Percentiles rank a stretch among this genome's conserved stretches.
Conservation (phyloP, 2,113 vertebrate species). For the Eleginops maclovinus region DNA sequence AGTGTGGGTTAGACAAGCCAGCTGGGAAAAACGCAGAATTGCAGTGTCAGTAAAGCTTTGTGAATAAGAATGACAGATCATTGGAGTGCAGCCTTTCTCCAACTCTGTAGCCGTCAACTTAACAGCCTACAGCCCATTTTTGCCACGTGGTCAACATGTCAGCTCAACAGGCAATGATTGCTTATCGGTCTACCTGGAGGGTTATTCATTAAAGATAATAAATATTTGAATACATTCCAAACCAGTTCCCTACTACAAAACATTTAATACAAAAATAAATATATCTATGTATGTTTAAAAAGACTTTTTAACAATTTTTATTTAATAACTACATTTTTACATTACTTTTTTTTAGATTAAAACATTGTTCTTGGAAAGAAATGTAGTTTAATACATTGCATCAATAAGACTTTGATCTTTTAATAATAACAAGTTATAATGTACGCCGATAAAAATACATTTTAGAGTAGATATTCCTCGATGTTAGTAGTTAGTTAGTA, state of each 20-base stretch:
- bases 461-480: no score
- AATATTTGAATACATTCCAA: not conserved
- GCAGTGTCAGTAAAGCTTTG: conserved; percentile 38
- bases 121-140: conserved; percentile 12
- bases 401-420: not conserved
- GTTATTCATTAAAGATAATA: not conserved
- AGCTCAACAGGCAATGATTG: conserved; percentile 22
- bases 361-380: not conserved
- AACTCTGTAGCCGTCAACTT: conserved; percentile 28
- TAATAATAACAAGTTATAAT: not conserved
- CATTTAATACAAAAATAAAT: no score
- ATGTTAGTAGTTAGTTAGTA: not conserved
- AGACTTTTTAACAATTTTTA: no score
- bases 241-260: not conserved
- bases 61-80: conserved; percentile 51
- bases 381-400: not conserved
- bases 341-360: not conserved
- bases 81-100: conserved; percentile 23
- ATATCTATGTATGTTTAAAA: no score
- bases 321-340: no score
- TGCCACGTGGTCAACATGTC: conserved; percentile 40
- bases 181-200: conserved; percentile 3
- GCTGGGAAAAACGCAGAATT: conserved; percentile 16
- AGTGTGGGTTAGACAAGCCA: conserved; percentile 19
- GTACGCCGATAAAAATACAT: not conserved